Conservation (phyloP, 1,140 invertebrate species). For the Drosophila chauvacae region DNA sequence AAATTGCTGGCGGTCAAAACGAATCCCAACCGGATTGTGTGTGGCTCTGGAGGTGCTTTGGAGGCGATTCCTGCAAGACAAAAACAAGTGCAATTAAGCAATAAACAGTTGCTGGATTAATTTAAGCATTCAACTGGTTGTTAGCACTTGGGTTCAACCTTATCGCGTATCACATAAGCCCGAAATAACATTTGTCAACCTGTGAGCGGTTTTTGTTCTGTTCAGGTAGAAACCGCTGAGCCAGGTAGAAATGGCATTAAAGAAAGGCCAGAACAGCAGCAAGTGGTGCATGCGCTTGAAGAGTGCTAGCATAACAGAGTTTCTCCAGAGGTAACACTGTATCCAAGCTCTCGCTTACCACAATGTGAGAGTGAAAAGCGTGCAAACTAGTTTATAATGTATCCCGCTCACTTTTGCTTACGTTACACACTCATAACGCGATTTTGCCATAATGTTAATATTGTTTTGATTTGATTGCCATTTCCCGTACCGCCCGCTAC, state of each 20-base stretch:
- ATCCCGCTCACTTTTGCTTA: conserved; percentile 60
- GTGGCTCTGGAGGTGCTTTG: conserved; percentile 5
- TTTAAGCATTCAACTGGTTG: conserved; percentile 24
- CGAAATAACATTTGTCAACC: conserved; percentile 29
- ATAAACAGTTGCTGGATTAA: conserved; percentile 42
- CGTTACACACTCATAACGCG: conserved; percentile 23
- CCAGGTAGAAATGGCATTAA: conserved; percentile 17
- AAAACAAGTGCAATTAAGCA: conserved; percentile 33
- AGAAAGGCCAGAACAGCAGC: conserved; percentile 12
- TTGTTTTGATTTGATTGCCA: conserved; percentile 11
- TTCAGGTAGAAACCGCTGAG: conserved; percentile 38
- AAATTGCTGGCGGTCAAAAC: conserved; percentile 6
- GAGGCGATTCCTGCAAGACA: conserved; percentile 33
- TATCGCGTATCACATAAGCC: conserved; percentile 54
- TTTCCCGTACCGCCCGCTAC: too few species aligned
- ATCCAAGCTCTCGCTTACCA: conserved; percentile 1
- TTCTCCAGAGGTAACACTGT: conserved; percentile 11
- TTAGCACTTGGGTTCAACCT: conserved; percentile 53
- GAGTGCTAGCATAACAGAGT: conserved; percentile 5
- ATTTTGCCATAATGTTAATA: conserved; percentile 12
- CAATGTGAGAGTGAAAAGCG: conserved; percentile 43
- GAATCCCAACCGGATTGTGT: conserved; percentile 35
- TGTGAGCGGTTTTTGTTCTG: background rate
- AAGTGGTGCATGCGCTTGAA: conserved; percentile 18
- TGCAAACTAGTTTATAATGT: conserved; percentile 54